These are phyloP conservation scores for Eulemur macaco DNA, from an alignment of 2,113 vertebrate genomes.

Conservation along the genomic window DNA sequence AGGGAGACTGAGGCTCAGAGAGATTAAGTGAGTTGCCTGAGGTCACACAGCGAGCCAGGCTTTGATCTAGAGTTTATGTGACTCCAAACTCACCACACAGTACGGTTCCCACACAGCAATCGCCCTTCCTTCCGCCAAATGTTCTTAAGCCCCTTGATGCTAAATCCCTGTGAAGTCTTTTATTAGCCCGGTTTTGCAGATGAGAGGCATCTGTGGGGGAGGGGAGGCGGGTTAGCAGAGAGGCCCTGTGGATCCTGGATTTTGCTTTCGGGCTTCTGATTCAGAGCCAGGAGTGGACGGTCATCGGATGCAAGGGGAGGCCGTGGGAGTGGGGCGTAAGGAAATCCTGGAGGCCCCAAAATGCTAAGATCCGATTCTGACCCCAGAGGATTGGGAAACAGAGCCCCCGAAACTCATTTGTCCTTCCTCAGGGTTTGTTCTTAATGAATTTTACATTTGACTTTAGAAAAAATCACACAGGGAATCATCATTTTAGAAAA, in stretches of 20 bases:
- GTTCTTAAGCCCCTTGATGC: neutral
- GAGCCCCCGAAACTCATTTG: neutral
- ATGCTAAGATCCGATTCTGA: neutral
- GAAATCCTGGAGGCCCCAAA: neutral
- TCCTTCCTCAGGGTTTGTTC: neutral
- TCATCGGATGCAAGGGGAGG: no score
- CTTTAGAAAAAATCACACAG: neutral
- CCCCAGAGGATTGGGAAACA: neutral
- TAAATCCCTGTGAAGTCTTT: neutral
- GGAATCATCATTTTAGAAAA: neutral
- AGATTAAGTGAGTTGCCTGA: neutral
- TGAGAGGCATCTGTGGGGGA: neutral
- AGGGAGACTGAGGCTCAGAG: neutral
- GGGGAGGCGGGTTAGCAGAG: neutral
- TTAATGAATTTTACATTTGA: slow-evolving; percentile 17
- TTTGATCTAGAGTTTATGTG: neutral
- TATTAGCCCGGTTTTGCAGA: neutral
- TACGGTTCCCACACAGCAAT: neutral
- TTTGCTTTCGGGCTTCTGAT: neutral
- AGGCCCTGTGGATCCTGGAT: neutral
- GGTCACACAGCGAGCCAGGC: neutral
- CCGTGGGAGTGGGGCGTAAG: neutral
- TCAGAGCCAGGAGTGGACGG: neutral
- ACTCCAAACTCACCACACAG: neutral
- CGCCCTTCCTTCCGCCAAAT: neutral